Evolutionary conservation across 2,113 vertebrate genomes (phyloP).

Genomic region (Odontesthes bonariensis): DNA sequence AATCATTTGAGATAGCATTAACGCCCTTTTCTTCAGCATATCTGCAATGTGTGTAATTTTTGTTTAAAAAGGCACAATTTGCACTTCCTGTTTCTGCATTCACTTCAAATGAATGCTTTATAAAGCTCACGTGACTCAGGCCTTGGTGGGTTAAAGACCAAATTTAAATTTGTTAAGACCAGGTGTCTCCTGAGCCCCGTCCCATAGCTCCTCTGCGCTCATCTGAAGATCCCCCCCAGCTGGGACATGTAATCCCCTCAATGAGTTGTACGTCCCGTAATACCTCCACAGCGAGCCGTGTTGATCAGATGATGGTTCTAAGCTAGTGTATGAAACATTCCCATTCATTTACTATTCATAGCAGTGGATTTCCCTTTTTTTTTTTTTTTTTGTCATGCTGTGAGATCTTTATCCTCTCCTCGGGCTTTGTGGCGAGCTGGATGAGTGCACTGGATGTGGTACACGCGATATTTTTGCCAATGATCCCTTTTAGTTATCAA

Average conservation of each 20-base stretch:
- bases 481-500: neutral
- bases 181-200: neutral
- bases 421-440: neutral
- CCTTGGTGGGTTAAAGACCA: neutral
- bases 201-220: neutral
- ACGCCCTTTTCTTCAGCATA: too few relatives aligned
- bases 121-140: neutral
- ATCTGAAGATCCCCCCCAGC: constrained; percentile 18
- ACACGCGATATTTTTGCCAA: neutral
- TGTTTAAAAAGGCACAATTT: too few relatives aligned
- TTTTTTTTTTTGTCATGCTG: neutral
- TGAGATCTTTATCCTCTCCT: neutral
- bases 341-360: neutral
- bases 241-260: constrained; percentile 22
- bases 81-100: too few relatives aligned
- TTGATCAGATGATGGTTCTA: neutral
- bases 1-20: too few relatives aligned
- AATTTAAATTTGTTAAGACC: neutral
- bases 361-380: constrained; percentile 1
- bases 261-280: neutral
- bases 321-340: neutral
- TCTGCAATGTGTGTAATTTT: too few relatives aligned
- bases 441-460: neutral
- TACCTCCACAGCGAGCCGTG: constrained; percentile 4
- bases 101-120: too few relatives aligned